A percentile compares a stretch with the other conserved stretches of the same genome.
phyloP scores from a whole-genome alignment of 2,888 invertebrate genomes.

The Tupiocoris notatus region DNA sequence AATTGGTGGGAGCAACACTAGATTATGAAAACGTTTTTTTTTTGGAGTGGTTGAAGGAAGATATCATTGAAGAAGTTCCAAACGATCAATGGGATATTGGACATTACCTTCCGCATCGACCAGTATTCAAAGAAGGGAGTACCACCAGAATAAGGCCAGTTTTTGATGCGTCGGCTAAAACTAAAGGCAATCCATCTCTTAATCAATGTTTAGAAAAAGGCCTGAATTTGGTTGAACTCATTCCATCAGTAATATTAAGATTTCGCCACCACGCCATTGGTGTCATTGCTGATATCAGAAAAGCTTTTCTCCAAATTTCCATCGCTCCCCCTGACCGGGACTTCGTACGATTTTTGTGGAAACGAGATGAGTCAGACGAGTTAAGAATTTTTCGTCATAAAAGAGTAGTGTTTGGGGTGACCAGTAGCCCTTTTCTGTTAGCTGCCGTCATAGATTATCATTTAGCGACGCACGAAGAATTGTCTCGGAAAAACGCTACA shows the following conservation, averaged over 20 bases:
- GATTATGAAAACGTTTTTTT: constrained; percentile 1
- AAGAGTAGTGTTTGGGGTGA: constrained; percentile 39
- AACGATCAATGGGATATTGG: background rate
- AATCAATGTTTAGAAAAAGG: constrained; percentile 50
- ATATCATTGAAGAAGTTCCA: constrained; percentile 19
- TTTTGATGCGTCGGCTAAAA: constrained; percentile 44
- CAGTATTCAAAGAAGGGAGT: constrained; percentile 22
- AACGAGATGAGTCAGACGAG: background rate
- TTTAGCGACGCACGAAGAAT: background rate
- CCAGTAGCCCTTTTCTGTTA: constrained; percentile 40
- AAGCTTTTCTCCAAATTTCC: constrained; percentile 52
- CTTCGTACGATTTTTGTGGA: constrained; percentile 50
- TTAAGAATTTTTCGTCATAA: constrained; percentile 28
- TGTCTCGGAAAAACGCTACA: background rate
- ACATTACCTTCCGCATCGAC: constrained; percentile 36
- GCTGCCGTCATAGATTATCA: constrained; percentile 37
- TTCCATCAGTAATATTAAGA: constrained; percentile 41
- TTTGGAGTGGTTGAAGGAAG: constrained; percentile 30
- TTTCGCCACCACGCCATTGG: constrained; percentile 44
- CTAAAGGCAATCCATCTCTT: constrained; percentile 41
- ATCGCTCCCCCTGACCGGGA: constrained; percentile 49
- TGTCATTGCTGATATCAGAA: constrained; percentile 49
- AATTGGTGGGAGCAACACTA: background rate
- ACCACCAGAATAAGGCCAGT: constrained; percentile 26
- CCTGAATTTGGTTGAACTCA: constrained; percentile 47